Conservation (phyloP, 2,888 invertebrate genomes). For the Spodoptera exigua region DNA sequence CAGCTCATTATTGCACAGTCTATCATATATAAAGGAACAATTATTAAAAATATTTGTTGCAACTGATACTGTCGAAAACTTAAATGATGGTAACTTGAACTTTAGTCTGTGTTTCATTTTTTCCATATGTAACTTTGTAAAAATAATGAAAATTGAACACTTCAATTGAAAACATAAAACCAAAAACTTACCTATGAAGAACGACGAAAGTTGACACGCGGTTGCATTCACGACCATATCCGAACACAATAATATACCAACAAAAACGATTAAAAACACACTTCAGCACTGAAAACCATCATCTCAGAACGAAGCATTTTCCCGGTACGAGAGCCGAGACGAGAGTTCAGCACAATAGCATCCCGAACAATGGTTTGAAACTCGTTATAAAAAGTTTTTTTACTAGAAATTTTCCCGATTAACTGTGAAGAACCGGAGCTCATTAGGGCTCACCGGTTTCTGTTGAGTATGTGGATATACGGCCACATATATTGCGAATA, state of each 20-base stretch:
- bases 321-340: constrained; percentile 42
- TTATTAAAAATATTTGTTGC: too few relatives aligned
- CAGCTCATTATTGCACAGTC: too few relatives aligned
- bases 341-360: constrained; percentile 63
- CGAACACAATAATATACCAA: constrained; percentile 39
- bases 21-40: too few relatives aligned
- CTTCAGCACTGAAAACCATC: constrained; percentile 59
- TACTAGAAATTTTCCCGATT: constrained; percentile 54
- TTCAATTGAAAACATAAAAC: not conserved
- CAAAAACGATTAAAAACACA: constrained; percentile 52
- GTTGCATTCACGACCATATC: constrained; percentile 69
- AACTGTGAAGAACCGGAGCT: constrained; percentile 49
- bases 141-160: too few relatives aligned
- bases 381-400: constrained; percentile 72
- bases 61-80: too few relatives aligned
- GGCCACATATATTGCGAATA: constrained; percentile 44
- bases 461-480: constrained; percentile 55
- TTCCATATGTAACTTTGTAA: too few relatives aligned
- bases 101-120: too few relatives aligned
- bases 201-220: constrained; percentile 73
- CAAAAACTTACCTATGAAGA: constrained; percentile 77
- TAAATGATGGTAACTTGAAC: too few relatives aligned
- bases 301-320: constrained; percentile 70
- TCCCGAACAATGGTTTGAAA: constrained; percentile 66
- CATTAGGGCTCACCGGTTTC: constrained; percentile 54